Conservation (phyloP, 2,888 invertebrate genomes). For the Papilio elwesi region DNA sequence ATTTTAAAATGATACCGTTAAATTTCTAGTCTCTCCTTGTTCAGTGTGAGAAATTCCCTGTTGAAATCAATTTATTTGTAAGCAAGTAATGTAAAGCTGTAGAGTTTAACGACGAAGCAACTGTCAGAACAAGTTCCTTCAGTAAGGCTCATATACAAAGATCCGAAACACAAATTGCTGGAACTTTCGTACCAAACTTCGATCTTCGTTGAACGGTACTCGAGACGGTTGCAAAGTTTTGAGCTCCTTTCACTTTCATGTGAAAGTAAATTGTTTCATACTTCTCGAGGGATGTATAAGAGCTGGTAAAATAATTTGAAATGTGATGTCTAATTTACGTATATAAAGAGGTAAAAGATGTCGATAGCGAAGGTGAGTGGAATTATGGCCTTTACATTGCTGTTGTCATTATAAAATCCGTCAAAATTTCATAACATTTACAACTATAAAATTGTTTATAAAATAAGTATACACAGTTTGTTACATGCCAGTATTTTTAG, state of each 20-base stretch:
- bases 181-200: slow-evolving; percentile 34
- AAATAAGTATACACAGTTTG: too few relatives aligned
- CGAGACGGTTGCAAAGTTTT: slow-evolving; percentile 21
- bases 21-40: neutral
- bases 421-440: too few relatives aligned
- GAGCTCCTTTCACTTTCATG: slow-evolving; percentile 32
- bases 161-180: slow-evolving; percentile 31
- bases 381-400: too few relatives aligned
- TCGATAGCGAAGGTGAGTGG: too few relatives aligned
- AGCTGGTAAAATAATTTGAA: neutral
- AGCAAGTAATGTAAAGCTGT: slow-evolving; percentile 8
- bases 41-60: slow-evolving; percentile 5
- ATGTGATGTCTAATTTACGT: too few relatives aligned
- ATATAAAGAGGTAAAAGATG: too few relatives aligned
- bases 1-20: too few relatives aligned
- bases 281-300: neutral
- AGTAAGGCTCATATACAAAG: slow-evolving; percentile 29
- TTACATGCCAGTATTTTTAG: too few relatives aligned
- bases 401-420: too few relatives aligned
- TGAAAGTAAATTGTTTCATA: slow-evolving; percentile 31
- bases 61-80: slow-evolving; percentile 22
- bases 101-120: slow-evolving; percentile 29
- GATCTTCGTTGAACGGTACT: slow-evolving; percentile 31
- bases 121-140: slow-evolving; percentile 31
- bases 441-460: too few relatives aligned